Evolutionary conservation across 2,888 invertebrate species (phyloP).

Genomic region (Luperina testacea): DNA sequence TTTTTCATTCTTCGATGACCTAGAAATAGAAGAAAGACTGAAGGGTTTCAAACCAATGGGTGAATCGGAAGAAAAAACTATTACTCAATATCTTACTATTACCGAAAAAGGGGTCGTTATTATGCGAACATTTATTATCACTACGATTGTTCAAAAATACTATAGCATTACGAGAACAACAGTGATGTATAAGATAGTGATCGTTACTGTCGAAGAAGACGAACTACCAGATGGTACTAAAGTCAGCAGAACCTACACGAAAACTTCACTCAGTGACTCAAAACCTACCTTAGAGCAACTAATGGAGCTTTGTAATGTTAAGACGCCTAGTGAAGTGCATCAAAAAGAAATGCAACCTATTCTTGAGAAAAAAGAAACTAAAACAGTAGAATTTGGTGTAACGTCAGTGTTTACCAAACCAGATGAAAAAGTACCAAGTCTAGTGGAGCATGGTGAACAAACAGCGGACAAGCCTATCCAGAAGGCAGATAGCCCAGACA

Average conservation of each 20-base stretch:
- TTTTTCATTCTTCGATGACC: slow-evolving; percentile 40
- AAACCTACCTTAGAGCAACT: slow-evolving; percentile 49
- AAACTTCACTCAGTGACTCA: slow-evolving; percentile 38
- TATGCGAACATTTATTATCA: slow-evolving; percentile 49
- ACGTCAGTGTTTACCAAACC: not conserved
- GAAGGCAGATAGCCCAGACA: not conserved
- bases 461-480: not conserved
- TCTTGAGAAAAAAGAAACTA: not conserved
- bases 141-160: slow-evolving; percentile 56
- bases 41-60: slow-evolving; percentile 54
- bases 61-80: slow-evolving; percentile 48
- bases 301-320: slow-evolving; percentile 32
- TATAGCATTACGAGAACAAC: slow-evolving; percentile 35
- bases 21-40: slow-evolving; percentile 41
- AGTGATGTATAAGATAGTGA: slow-evolving; percentile 49
- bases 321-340: not conserved
- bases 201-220: slow-evolving; percentile 55
- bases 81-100: slow-evolving; percentile 43
- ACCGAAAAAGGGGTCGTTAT: slow-evolving; percentile 49
- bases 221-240: slow-evolving; percentile 58
- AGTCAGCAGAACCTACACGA: slow-evolving; percentile 40
- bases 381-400: not conserved
- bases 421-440: slow-evolving; percentile 6
- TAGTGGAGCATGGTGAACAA: slow-evolving; percentile 1
- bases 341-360: slow-evolving; percentile 3